Evolutionary conservation across 1,140 invertebrate species (phyloP).

Genomic region (Drosophila bipectinata): DNA sequence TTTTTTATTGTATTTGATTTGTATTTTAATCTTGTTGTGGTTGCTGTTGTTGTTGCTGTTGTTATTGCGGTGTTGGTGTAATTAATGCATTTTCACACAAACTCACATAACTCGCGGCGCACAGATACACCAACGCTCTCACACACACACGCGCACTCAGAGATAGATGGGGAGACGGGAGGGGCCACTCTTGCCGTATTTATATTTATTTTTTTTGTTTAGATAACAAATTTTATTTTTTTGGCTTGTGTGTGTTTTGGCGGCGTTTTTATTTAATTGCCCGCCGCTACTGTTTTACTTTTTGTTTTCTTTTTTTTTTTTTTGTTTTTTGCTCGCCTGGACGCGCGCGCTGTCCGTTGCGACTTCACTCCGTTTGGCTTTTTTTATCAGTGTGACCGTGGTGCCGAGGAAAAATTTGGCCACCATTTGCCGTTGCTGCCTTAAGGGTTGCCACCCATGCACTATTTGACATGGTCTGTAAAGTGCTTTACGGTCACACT

Average conservation of each 20-base stretch:
- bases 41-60: conserved; percentile 13
- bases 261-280: conserved; percentile 67
- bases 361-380: conserved; percentile 1
- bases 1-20: conserved; percentile 58
- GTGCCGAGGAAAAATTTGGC: background rate
- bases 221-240: conserved; percentile 45
- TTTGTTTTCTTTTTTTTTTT: conserved; percentile 26
- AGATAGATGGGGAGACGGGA: conserved; percentile 22
- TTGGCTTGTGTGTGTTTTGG: conserved; percentile 67
- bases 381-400: background rate
- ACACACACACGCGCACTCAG: conserved; percentile 7
- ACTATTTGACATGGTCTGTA: background rate
- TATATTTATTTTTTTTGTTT: conserved; percentile 16
- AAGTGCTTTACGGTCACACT: background rate
- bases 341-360: conserved; percentile 31
- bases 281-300: conserved; percentile 31
- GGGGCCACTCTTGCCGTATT: conserved; percentile 50
- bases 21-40: conserved; percentile 30
- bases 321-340: conserved; percentile 33
- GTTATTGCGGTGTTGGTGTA: conserved; percentile 56
- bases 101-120: conserved; percentile 50
- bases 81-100: conserved; percentile 78
- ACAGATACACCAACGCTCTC: conserved; percentile 29
- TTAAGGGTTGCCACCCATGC: background rate
- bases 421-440: background rate